Evolutionary conservation across 2,888 invertebrate genomes (phyloP), one percentile per base, ranked within the genome.

Genomic region (Emesis russula): DNA sequence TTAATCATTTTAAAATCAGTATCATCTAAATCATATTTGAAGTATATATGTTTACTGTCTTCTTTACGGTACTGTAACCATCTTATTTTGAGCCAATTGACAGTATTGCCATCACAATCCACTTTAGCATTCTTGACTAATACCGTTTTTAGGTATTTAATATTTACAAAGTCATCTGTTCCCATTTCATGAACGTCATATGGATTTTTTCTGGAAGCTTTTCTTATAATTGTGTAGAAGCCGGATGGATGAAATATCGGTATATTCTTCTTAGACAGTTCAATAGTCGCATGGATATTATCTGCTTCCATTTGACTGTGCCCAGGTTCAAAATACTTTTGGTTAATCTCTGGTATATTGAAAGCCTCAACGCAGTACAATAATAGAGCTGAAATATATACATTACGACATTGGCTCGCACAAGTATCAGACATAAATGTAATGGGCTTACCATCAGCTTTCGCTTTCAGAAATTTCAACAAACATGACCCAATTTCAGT

Each of bases 241-340:
- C 68, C 18, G 4, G 5, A 70, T 70, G 31, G 2, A 70, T 70
- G 33, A 31, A 70, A 31, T 31, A 70, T 70, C 15, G 44, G 18
- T 7, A 81, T 86, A 84, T 86, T 86, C 77, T 89, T 91, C 79
- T 85, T 89, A 77, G 86, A 85, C 38, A 82, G 77, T 80, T 91
- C 83, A 53, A 85, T 85, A 81, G 71, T 83, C 33, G 91, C 85
- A 71, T 90, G 88, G 36, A 90, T 88, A 53, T 88, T 83, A 71
- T 88, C 88, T 81, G 84, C 82, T 82, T 91, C 83, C 85, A 87
- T 82, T 85, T 87, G 77, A 82, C 84, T 87, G 68, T 88, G 90
- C 25, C 86, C 90, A 76, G 85, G 88, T 38, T 92, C 90, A 84
- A 92, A 88, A 86, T 88, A 90, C 73, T 92, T 88, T 80, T 90